These are phyloP conservation scores for Leptobrachium ailaonicum DNA, from an alignment of 2,113 vertebrate species.

Conservation along the genomic window DNA sequence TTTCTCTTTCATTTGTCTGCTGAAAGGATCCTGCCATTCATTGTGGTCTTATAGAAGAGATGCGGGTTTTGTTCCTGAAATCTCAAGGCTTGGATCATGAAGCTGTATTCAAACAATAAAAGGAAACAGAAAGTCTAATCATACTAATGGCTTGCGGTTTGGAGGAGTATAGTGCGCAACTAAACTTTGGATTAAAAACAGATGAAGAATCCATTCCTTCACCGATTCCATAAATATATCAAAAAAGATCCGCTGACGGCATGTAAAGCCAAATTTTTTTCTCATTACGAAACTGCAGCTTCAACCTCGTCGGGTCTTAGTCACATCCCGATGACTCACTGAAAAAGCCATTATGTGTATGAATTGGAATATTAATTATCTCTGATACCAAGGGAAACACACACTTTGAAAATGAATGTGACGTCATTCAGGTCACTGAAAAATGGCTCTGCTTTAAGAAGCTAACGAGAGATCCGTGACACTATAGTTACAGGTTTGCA, in stretches of 20 bases:
- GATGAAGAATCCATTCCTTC: not conserved
- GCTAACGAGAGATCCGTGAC: slow-evolving; percentile 6
- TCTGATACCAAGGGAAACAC: slow-evolving; percentile 21
- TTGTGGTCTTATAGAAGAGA: no score
- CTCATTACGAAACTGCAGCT: slow-evolving; percentile 17
- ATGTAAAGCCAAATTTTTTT: slow-evolving; percentile 20
- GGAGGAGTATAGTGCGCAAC: not conserved
- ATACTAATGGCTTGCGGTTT: not conserved
- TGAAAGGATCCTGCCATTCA: no score
- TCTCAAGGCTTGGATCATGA: no score
- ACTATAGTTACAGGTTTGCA: not conserved
- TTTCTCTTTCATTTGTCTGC: no score
- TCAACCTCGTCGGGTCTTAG: slow-evolving; percentile 22
- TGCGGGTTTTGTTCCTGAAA: no score
- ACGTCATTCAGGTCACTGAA: slow-evolving; percentile 9
- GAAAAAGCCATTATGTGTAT: slow-evolving; percentile 35
- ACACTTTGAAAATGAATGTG: slow-evolving; percentile 36
- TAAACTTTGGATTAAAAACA: slow-evolving; percentile 5
- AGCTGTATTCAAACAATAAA: not conserved
- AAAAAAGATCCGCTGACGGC: slow-evolving; percentile 9
- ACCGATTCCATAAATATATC: slow-evolving; percentile 25
- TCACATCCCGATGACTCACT: slow-evolving; percentile 33
- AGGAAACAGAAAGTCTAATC: not conserved
- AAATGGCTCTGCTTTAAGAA: slow-evolving; percentile 19
- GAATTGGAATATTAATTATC: slow-evolving; percentile 27